Percentiles rank a stretch among this genome's conserved stretches.
These are phyloP conservation scores for Cylindroiulus punctatus DNA, from an alignment of 2,888 invertebrate species.

Conservation along the genomic window DNA sequence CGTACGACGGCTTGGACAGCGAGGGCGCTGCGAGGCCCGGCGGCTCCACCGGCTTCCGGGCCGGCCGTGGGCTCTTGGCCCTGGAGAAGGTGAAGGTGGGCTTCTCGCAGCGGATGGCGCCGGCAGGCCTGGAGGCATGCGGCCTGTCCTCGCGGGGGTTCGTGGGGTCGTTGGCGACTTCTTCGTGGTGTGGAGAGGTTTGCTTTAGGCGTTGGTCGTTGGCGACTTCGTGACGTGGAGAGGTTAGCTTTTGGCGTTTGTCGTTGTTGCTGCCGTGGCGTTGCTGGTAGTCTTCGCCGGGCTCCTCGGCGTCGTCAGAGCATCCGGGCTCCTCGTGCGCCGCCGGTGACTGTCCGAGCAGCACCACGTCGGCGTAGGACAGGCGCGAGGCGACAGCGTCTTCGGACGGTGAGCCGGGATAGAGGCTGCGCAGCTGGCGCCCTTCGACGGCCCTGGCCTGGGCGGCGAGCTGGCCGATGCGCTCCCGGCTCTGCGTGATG, in stretches of 20 bases:
- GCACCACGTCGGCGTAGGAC: constrained; percentile 53
- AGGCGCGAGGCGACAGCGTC: background rate
- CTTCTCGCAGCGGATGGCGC: constrained; percentile 28
- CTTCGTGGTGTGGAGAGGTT: background rate
- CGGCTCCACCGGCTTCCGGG: background rate
- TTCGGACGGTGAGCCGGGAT: background rate
- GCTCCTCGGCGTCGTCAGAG: background rate
- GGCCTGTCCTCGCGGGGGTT: background rate
- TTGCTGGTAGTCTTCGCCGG: background rate
- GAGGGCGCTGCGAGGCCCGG: background rate
- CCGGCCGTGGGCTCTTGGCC: constrained; percentile 52
- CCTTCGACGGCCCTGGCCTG: constrained; percentile 60
- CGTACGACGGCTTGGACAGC: constrained; percentile 68
- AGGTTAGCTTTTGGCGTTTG: no score
- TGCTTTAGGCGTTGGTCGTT: background rate
- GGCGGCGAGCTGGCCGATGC: constrained; percentile 59
- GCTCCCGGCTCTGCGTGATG: constrained; percentile 60
- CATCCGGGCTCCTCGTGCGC: background rate
- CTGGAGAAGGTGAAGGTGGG: constrained; percentile 46
- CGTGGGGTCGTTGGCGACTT: background rate
- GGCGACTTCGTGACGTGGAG: no score
- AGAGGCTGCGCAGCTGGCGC: constrained; percentile 35
- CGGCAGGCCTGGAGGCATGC: background rate
- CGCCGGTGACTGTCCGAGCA: constrained; percentile 53
- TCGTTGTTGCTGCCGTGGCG: no score